Evolutionary conservation across 2,888 invertebrate genomes (phyloP), one percentile per base, ranked within the genome.

Genomic region (Cremastobaeus sp.): DNA sequence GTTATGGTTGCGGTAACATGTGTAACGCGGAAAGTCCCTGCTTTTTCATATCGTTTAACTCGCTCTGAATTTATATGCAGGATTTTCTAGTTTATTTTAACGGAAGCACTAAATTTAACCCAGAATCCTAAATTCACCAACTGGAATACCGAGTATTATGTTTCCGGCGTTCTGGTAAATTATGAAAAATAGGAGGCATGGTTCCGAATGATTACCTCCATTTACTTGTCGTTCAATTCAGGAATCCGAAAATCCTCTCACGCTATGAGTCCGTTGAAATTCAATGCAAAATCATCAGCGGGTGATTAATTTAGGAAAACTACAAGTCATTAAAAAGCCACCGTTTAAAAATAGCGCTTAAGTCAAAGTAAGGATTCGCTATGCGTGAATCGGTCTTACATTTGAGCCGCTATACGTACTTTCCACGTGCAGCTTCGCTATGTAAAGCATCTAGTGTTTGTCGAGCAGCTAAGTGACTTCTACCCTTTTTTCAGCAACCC

Each of bases 401-500:
- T 28, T 43, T 32, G 65, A 59, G 21, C 12, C 39, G 45, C 47
- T 28, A n/a, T n/a, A n/a, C 64, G 20, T 30, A 45, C 39, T 59
- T 65, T 70, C 32, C 62, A 28, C 60, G 30, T 20, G 41, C 34
- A 39, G 30, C 45, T 55, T 45, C 41, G 52, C 3, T 52, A 55
- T 66, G 64, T 62, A 70, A 68, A 65, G 62, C 55, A 30, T 20
- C 30, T 37, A 71, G 72, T 80, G 82, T 83, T 83, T 83, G 80
- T 74, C 75, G 76, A 83, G 78, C 77, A 74, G 78, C 82, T 82
- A 81, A 84, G 81, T 82, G 80, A 77, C 76, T 77, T 68, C 74
- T 69, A 77, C 79, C 80, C 77, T 70, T 73, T 77, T 75, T 70
- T 65, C 64, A 65, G 50, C 74, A 55, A 74, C 77, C 72, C 72